These are phyloP conservation scores for Zeuzera pyrina DNA, from an alignment of 2,888 invertebrate species.

Conservation along the genomic window DNA sequence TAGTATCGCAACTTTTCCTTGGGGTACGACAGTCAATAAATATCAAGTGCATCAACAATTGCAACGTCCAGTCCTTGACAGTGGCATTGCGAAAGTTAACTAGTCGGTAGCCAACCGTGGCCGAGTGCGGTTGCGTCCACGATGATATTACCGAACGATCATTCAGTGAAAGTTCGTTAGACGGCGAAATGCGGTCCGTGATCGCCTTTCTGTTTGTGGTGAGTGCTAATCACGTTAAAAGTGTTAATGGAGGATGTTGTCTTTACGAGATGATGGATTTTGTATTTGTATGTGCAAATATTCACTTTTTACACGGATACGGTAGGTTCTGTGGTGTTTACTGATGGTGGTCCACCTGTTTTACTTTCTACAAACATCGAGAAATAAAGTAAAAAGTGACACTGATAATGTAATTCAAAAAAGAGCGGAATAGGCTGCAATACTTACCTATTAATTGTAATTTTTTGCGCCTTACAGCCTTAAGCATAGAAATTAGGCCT, in stretches of 20 bases:
- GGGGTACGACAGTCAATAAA: slow-evolving; percentile 20
- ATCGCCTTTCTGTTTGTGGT: slow-evolving; percentile 69
- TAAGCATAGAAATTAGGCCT: too few relatives aligned
- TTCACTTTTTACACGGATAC: too few relatives aligned
- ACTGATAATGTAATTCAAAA: too few relatives aligned
- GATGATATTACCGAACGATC: slow-evolving; percentile 42
- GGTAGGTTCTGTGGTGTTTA: too few relatives aligned
- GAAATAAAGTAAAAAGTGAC: too few relatives aligned
- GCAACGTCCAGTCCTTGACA: slow-evolving; percentile 52
- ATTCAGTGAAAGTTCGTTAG: slow-evolving; percentile 67
- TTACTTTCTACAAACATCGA: too few relatives aligned
- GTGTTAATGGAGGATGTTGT: slow-evolving; percentile 47
- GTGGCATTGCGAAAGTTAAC: slow-evolving; percentile 32
- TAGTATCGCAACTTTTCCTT: slow-evolving; percentile 43
- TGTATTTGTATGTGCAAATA: too few relatives aligned
- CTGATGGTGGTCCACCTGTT: too few relatives aligned
- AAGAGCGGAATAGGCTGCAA: too few relatives aligned
- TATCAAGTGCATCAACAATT: slow-evolving; percentile 32
- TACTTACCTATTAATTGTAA: too few relatives aligned
- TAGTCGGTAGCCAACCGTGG: slow-evolving; percentile 52
- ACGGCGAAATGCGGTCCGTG: slow-evolving; percentile 61
- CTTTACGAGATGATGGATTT: slow-evolving; percentile 12
- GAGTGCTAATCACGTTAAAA: slow-evolving; percentile 61
- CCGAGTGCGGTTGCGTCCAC: slow-evolving; percentile 40
- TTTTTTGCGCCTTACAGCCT: too few relatives aligned